Conservation (phyloP, 1,140 invertebrate species). For the Phthorimaea operculella region DNA sequence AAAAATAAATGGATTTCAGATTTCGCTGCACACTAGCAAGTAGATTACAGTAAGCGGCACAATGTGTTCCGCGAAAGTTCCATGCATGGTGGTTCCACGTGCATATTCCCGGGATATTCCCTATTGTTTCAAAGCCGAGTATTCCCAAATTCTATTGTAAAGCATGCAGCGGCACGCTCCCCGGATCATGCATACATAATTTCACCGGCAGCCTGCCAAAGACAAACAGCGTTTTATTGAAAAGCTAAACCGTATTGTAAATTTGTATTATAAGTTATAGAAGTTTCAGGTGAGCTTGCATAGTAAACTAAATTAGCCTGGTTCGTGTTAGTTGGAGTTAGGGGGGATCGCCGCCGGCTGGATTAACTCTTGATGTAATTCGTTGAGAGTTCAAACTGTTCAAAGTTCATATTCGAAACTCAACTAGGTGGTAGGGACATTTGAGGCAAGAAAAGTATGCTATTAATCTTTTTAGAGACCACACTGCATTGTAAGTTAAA, state of each 20-base stretch:
- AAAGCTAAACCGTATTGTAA: constrained; percentile 23
- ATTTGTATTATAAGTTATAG: constrained; percentile 14
- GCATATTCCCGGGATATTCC: constrained; percentile 12
- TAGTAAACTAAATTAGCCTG: not conserved
- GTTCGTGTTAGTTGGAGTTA: not conserved
- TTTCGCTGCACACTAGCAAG: not conserved
- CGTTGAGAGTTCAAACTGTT: no score
- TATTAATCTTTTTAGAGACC: no score
- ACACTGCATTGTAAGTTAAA: no score
- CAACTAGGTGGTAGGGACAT: no score
- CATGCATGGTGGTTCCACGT: not conserved
- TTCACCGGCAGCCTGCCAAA: constrained; percentile 15
- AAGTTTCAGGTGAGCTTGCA: not conserved
- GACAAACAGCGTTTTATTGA: constrained; percentile 18
- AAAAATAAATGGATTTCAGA: no score
- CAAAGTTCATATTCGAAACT: no score
- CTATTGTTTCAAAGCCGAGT: constrained; percentile 39
- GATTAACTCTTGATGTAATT: no score
- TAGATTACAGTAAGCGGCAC: constrained; percentile 2
- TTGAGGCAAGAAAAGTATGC: no score
- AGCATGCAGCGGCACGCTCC: constrained; percentile 12
- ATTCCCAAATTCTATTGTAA: constrained; percentile 38
- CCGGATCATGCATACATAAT: constrained; percentile 28
- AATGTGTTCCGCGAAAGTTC: not conserved
- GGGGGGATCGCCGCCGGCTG: not conserved